These are phyloP conservation scores for Ceyx erithaca DNA, from an alignment of 2,797 vertebrate species.

Conservation along the genomic window DNA sequence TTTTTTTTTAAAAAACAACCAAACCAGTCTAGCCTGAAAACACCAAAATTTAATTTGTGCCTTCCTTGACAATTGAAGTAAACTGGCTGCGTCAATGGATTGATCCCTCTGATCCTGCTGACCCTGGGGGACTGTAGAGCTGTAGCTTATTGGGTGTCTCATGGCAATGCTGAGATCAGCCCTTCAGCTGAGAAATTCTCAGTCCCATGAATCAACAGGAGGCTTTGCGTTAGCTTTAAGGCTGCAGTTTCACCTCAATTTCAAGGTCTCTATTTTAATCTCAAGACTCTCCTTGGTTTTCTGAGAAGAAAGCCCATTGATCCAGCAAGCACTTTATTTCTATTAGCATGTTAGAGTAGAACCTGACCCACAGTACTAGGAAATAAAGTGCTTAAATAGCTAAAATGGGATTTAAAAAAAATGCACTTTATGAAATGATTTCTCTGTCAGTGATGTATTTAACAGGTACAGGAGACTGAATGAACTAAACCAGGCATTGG, in stretches of 20 bases:
- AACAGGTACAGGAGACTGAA: constrained; percentile 42
- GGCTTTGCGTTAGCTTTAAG: constrained; percentile 27
- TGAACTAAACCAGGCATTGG: constrained; percentile 50
- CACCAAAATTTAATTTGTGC: not conserved
- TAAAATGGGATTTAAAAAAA: constrained; percentile 46
- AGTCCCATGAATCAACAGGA: not conserved
- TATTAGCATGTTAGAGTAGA: constrained; percentile 17
- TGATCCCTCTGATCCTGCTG: not conserved
- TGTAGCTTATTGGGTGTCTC: not conserved
- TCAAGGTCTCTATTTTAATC: constrained; percentile 56
- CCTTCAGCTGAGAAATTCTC: not conserved
- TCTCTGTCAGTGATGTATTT: constrained; percentile 57
- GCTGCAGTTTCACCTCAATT: constrained; percentile 46
- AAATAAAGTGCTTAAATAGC: constrained; percentile 43
- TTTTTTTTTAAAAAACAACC: no score
- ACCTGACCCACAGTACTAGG: not conserved
- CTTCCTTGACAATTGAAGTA: not conserved
- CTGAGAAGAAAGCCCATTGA: not conserved
- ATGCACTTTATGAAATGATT: constrained; percentile 60
- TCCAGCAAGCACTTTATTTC: not conserved
- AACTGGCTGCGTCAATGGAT: not conserved
- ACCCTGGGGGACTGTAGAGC: not conserved
- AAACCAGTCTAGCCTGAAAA: not conserved
- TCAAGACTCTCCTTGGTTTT: not conserved
- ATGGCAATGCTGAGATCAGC: not conserved